Evolutionary conservation across 2,113 vertebrate genomes (phyloP).

Genomic region (Pan paniscus): DNA sequence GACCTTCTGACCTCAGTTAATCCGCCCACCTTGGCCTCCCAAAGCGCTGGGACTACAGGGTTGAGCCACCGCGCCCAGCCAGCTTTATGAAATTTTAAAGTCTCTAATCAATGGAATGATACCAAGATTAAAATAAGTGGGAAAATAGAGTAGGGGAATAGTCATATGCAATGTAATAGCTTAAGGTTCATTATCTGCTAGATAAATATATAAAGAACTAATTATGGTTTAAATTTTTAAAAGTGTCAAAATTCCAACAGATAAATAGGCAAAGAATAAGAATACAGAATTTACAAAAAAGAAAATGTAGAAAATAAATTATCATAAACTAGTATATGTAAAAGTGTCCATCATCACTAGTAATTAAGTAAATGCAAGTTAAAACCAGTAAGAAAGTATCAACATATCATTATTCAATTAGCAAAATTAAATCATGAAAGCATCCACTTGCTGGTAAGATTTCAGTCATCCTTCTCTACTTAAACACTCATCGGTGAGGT

Average conservation of each 20-base stretch:
- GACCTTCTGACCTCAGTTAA: no score
- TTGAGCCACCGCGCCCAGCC: no score
- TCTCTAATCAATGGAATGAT: not conserved
- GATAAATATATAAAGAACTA: slow-evolving; percentile 42
- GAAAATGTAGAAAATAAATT: not conserved
- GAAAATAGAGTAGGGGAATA: not conserved
- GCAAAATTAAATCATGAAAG: not conserved
- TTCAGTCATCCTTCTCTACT: not conserved
- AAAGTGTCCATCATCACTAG: not conserved
- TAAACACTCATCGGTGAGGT: not conserved
- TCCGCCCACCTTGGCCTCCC: no score
- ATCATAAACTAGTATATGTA: not conserved
- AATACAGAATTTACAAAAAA: not conserved
- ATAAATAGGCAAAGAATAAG: not conserved
- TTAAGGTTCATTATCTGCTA: slow-evolving; percentile 6
- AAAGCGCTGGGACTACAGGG: no score
- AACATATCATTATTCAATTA: not conserved
- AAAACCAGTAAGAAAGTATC: not conserved
- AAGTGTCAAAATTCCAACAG: not conserved
- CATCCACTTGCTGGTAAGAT: not conserved
- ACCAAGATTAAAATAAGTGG: not conserved
- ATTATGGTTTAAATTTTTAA: slow-evolving; percentile 9
- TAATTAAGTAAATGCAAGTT: not conserved
- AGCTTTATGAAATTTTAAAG: not conserved
- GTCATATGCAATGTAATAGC: not conserved